These are phyloP conservation scores for Rhegmatorhina hoffmannsi DNA, from an alignment of 2,113 vertebrate genomes.

Conservation along the genomic window DNA sequence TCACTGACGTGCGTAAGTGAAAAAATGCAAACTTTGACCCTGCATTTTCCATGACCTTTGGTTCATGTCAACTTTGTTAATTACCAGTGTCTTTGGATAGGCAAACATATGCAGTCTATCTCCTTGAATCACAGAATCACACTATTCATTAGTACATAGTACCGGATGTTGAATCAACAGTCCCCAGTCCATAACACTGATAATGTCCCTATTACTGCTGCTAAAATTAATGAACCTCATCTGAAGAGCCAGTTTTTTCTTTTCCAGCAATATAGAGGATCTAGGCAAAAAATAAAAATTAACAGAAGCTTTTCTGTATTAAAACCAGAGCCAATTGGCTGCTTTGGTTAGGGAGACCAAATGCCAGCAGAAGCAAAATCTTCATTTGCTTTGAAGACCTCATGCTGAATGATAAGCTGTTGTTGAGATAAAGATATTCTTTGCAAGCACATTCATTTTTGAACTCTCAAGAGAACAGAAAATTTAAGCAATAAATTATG, in stretches of 20 bases:
- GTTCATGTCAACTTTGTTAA: not conserved
- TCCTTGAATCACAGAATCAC: not conserved
- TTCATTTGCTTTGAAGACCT: constrained; percentile 61
- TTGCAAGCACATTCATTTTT: not conserved
- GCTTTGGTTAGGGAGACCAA: constrained; percentile 51
- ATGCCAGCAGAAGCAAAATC: constrained; percentile 55
- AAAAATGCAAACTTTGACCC: not conserved
- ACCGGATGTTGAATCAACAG: not conserved
- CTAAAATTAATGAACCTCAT: not conserved
- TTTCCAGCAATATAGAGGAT: not conserved
- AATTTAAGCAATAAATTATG: not conserved
- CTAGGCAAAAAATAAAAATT: constrained; percentile 26
- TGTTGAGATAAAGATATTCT: constrained; percentile 37
- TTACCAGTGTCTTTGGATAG: not conserved
- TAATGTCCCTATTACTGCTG: not conserved
- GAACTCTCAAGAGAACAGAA: not conserved
- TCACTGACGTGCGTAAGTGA: not conserved
- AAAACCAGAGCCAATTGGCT: constrained; percentile 64
- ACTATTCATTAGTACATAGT: not conserved
- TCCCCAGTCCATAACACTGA: not conserved
- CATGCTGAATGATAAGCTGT: constrained; percentile 74
- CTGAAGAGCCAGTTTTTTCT: not conserved
- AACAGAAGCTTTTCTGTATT: constrained; percentile 30
- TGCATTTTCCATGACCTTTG: not conserved
- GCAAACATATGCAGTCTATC: not conserved